Percentiles rank a stretch among this genome's conserved stretches.
Conservation (phyloP, 2,888 invertebrate species). For the Laspeyria flexula region DNA sequence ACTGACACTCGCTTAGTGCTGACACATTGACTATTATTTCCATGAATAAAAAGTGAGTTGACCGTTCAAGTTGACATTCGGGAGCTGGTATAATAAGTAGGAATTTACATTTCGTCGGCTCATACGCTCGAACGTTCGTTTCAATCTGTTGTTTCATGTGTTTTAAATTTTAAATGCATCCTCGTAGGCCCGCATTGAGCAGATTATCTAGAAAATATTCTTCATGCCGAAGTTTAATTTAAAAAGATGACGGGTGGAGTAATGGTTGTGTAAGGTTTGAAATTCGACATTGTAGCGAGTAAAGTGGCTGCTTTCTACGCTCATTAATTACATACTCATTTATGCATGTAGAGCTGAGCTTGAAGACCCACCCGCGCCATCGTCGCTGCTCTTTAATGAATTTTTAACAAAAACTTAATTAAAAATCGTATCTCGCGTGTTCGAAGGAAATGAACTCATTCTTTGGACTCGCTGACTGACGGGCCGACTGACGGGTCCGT, state of each 20-base stretch:
- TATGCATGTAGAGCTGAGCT: slow-evolving; percentile 69
- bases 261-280: slow-evolving; percentile 61
- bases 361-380: slow-evolving; percentile 65
- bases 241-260: slow-evolving; percentile 58
- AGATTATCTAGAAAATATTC: slow-evolving; percentile 38
- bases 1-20: slow-evolving; percentile 51
- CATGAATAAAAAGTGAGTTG: slow-evolving; percentile 72
- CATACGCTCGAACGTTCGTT: slow-evolving; percentile 37
- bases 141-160: slow-evolving; percentile 43
- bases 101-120: slow-evolving; percentile 69
- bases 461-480: slow-evolving; percentile 81
- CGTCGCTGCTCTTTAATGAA: slow-evolving; percentile 79
- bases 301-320: slow-evolving; percentile 58
- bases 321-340: slow-evolving; percentile 81
- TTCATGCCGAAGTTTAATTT: slow-evolving; percentile 59
- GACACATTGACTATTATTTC: slow-evolving; percentile 69
- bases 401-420: slow-evolving; percentile 86
- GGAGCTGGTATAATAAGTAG: slow-evolving; percentile 67
- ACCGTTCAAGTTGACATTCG: slow-evolving; percentile 66
- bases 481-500: slow-evolving; percentile 77
- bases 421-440: slow-evolving; percentile 84
- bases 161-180: slow-evolving; percentile 57
- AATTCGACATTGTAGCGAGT: slow-evolving; percentile 65
- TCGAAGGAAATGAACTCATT: slow-evolving; percentile 86
- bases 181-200: slow-evolving; percentile 19